Conservation (phyloP, 2,888 invertebrate species). For the Leucophora obtusa region DNA sequence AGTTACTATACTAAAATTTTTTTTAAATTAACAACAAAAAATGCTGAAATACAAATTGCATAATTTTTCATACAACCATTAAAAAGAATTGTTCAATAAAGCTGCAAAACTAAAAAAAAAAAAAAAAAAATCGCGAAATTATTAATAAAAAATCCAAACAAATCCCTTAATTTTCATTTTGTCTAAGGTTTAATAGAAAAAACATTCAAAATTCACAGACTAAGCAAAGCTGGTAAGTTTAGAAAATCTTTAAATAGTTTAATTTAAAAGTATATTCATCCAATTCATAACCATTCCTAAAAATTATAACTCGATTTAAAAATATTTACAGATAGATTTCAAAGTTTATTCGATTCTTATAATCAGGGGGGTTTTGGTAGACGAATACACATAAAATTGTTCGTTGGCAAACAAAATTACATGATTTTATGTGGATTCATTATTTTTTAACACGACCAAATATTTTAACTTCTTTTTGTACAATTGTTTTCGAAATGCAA, state of each 20-base stretch:
- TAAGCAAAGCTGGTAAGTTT: slow-evolving; percentile 75
- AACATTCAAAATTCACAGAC: slow-evolving; percentile 76
- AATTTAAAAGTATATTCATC: slow-evolving; percentile 33
- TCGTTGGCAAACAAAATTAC: too few species aligned
- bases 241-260: background rate
- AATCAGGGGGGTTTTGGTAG: too few species aligned
- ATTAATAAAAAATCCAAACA: slow-evolving; percentile 13
- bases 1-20: slow-evolving; percentile 33
- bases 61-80: slow-evolving; percentile 28
- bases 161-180: slow-evolving; percentile 38
- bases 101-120: slow-evolving; percentile 14
- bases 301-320: background rate
- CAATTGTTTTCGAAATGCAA: too few species aligned
- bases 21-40: slow-evolving; percentile 20
- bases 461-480: too few species aligned
- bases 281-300: slow-evolving; percentile 52
- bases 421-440: too few species aligned
- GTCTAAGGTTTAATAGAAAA: slow-evolving; percentile 68
- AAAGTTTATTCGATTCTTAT: too few species aligned
- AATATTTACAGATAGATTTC: background rate
- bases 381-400: too few species aligned
- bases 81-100: slow-evolving; percentile 8
- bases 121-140: background rate
- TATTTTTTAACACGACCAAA: too few species aligned
- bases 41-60: slow-evolving; percentile 45